phyloP scores from a whole-genome alignment of 2,888 invertebrate genomes.

The Melanophora roralis region DNA sequence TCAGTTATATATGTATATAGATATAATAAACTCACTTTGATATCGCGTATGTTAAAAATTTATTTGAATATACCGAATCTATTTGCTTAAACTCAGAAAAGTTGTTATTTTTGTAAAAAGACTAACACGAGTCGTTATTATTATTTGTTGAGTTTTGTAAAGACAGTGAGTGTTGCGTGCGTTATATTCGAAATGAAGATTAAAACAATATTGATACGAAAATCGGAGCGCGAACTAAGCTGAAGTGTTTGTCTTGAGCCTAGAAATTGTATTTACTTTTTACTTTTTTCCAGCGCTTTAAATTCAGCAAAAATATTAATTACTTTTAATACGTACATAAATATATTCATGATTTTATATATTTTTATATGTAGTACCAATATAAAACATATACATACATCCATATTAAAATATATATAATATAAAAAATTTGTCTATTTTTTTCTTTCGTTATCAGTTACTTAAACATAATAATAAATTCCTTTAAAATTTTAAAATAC shows the following conservation, averaged over 20 bases:
- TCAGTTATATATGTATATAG: too few species aligned
- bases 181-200: constrained; percentile 48
- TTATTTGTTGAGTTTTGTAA: neutral
- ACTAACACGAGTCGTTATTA: neutral
- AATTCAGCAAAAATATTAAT: constrained; percentile 16
- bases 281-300: neutral
- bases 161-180: constrained; percentile 22
- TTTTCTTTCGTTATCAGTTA: neutral
- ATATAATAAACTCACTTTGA: constrained; percentile 46
- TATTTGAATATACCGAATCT: too few species aligned
- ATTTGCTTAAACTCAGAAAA: neutral
- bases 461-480: too few species aligned
- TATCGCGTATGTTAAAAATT: too few species aligned
- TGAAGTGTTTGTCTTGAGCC: constrained; percentile 42
- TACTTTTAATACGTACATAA: too few species aligned
- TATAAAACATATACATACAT: neutral
- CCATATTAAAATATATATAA: neutral
- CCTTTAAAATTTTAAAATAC: too few species aligned
- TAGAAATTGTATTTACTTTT: constrained; percentile 28
- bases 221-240: constrained; percentile 52
- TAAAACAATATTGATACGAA: constrained; percentile 55
- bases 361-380: neutral
- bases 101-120: neutral
- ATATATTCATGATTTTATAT: too few species aligned
- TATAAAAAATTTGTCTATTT: neutral